Percentiles rank a stretch among this genome's conserved stretches.
These are phyloP conservation scores for Ctenosaura bakeri DNA, from an alignment of 2,797 vertebrate species.

Conservation along the genomic window DNA sequence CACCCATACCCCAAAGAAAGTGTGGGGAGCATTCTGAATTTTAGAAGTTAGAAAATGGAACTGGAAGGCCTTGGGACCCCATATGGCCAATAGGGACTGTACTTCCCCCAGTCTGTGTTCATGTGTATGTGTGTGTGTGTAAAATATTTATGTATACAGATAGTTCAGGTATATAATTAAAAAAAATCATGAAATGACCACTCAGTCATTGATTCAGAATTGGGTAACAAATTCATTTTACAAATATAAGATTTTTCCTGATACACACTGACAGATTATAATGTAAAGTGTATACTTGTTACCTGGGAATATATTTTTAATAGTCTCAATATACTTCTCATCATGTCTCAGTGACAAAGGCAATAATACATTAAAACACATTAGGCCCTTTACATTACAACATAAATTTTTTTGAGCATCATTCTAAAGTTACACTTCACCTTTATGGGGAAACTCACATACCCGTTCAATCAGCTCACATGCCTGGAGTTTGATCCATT, in stretches of 20 bases:
- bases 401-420: not conserved
- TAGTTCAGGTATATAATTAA: conserved; percentile 42
- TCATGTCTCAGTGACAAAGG: not conserved
- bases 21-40: no score
- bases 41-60: not conserved
- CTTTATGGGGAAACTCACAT: not conserved
- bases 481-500: not conserved
- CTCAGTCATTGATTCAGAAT: conserved; percentile 45
- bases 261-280: not conserved
- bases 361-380: not conserved
- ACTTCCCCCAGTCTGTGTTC: not conserved
- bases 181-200: conserved; percentile 2
- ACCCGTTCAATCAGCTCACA: not conserved
- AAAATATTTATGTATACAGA: conserved; percentile 36
- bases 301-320: not conserved
- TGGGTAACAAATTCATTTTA: not conserved
- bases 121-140: not conserved
- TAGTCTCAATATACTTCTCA: not conserved
- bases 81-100: no score
- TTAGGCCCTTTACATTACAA: not conserved
- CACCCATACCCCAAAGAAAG: no score
- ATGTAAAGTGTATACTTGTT: not conserved
- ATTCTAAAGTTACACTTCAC: not conserved
- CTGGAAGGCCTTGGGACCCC: no score
- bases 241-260: not conserved